Base-by-base conservation (phyloP, 1,140 invertebrate species). In the Lordiphosa clarofinis region DNA sequence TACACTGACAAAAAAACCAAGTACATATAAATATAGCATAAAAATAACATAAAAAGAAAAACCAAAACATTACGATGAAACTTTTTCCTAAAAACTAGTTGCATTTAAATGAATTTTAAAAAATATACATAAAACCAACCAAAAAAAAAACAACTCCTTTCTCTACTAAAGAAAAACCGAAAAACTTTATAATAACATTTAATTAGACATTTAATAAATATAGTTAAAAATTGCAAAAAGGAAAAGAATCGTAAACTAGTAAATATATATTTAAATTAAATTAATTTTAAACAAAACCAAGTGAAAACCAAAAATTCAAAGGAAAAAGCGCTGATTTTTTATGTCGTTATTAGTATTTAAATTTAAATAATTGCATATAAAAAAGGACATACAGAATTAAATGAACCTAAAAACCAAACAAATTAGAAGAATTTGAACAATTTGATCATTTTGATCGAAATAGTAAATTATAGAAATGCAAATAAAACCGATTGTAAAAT, bases 271-370 rank as follows among this genome's bases (percentile, higher is more conserved):
- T 73, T 66, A 73, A 76, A 82, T 62, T 69, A 79, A 87, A 76
- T 76, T 75, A 86, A 86, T 75, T 81, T 78, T 82, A 64, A 82
- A 86, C 72, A 65, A 71, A 63, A 61, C 24, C 72, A 73, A 68
- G 56, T 56, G 28, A 47, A 58, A 84, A 68, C 61, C 58, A 53
- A 62, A 56, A 79, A 76, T 59, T 49, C 36, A 63, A 76, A 57
- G 46, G 37, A 72, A 65, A 86, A 73, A 52, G 81, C 81, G 81
- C 81, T 86, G 79, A 86, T 86, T 86, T 86, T 86, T 86, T 86
- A 86, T 86, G 81, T 86, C 81, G 81, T 86, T 86, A 86, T 81
- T 86, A 86, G 81, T 79, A 86, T 75, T 86, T 81, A 86, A 86
- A 82, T 86, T 81, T 75, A 86, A 86, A 86, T 72, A 86, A 81